phyloP scores from a whole-genome alignment of 2,888 invertebrate species.

The Lasioglossum vierecki region DNA sequence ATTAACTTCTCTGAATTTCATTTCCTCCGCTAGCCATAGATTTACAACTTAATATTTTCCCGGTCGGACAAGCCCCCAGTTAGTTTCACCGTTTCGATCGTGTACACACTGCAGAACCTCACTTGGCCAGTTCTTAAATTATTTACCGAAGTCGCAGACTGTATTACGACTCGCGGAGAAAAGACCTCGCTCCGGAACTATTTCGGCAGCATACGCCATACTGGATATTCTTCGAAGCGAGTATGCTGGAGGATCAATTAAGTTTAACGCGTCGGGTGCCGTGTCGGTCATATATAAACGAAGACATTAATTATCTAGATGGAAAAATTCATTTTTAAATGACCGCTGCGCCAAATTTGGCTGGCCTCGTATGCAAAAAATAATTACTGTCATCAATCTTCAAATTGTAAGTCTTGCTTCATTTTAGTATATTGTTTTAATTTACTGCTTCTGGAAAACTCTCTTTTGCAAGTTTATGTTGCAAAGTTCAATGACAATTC shows the following conservation, averaged over 20 bases:
- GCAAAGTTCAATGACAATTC: background rate
- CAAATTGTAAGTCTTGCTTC: background rate
- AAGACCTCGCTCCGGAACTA: background rate
- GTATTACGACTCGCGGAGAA: background rate
- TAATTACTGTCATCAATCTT: background rate
- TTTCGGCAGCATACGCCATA: accelerated
- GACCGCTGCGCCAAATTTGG: background rate
- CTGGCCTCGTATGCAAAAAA: background rate
- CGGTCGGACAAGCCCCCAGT: background rate
- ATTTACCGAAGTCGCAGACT: background rate
- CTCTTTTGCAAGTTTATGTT: background rate
- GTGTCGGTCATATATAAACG: background rate
- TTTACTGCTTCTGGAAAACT: background rate
- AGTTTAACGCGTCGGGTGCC: background rate
- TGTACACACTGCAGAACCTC: background rate
- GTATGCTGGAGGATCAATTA: background rate
- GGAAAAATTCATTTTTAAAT: background rate
- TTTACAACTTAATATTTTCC: conserved; percentile 21
- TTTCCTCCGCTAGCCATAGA: background rate
- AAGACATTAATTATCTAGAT: background rate
- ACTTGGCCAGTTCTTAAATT: background rate
- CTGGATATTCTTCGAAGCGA: background rate
- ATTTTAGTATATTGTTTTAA: background rate
- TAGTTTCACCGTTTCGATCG: conserved; percentile 6
- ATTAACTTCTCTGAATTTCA: conserved; percentile 43